Conservation (phyloP, 2,797 vertebrate genomes). For the Lepidocolaptes lacrymiger region DNA sequence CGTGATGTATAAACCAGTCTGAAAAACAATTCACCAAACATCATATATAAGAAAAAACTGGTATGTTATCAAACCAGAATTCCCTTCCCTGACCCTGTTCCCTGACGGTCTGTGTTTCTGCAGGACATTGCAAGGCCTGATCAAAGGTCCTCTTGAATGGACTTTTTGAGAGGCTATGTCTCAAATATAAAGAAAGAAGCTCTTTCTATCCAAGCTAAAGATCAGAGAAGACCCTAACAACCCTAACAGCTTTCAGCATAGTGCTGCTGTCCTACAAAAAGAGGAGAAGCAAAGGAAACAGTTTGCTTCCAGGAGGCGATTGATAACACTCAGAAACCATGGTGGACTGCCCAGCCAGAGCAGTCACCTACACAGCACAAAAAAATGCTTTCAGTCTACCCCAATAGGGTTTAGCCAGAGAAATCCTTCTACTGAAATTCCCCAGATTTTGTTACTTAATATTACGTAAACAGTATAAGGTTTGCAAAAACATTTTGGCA, state of each 20-base stretch:
- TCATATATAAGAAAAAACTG: not conserved
- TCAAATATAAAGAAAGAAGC: no score
- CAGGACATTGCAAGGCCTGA: not conserved
- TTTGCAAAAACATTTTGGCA: not conserved
- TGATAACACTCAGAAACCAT: not conserved
- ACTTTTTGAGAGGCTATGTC: no score
- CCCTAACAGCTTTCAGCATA: not conserved
- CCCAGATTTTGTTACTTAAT: not conserved
- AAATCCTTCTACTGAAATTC: not conserved
- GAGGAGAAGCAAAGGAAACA: not conserved
- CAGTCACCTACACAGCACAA: rapidly evolving
- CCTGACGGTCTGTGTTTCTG: not conserved
- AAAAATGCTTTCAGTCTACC: not conserved
- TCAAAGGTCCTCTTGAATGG: no score
- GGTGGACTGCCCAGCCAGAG: not conserved
- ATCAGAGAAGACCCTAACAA: no score
- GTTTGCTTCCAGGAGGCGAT: not conserved
- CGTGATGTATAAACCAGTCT: not conserved
- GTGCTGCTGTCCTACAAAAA: not conserved
- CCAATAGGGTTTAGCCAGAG: not conserved
- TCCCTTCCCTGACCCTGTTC: not conserved
- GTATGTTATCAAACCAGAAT: not conserved
- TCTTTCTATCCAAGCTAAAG: no score
- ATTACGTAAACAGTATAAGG: not conserved
- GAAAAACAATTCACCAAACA: not conserved